Percentiles rank a stretch among this genome's conserved stretches.
Conservation (phyloP, 2,888 invertebrate species). For the Baronia brevicornis region DNA sequence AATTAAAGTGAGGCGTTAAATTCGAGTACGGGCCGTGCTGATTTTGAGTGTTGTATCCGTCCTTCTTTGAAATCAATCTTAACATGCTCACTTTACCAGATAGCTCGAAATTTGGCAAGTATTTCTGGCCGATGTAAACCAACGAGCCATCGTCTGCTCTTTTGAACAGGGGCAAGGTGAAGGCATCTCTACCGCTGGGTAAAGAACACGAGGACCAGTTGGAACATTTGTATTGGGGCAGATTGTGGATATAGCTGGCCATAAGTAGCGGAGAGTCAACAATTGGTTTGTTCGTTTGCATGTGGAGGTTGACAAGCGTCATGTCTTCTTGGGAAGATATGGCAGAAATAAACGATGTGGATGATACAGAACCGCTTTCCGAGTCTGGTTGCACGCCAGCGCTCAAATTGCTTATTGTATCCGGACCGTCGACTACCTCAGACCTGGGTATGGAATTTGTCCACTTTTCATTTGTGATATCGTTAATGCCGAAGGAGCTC, state of each 20-base stretch:
- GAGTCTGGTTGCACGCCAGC: conserved; percentile 77
- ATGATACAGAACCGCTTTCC: conserved; percentile 87
- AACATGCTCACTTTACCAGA: conserved; percentile 51
- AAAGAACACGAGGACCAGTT: conserved; percentile 87
- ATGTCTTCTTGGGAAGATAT: conserved; percentile 95
- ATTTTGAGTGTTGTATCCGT: conserved; percentile 48
- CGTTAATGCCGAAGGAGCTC: conserved; percentile 73
- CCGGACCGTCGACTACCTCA: conserved; percentile 48
- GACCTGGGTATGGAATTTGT: conserved; percentile 51
- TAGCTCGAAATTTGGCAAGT: conserved; percentile 57
- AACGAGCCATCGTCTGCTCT: conserved; percentile 84
- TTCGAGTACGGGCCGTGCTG: conserved; percentile 60
- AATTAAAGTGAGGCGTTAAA: conserved; percentile 60
- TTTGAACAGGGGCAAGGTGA: conserved; percentile 87
- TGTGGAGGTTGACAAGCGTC: conserved; percentile 93
- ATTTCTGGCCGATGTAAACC: conserved; percentile 81
- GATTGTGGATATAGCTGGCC: conserved; percentile 94
- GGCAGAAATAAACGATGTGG: conserved; percentile 91
- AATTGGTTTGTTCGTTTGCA: conserved; percentile 94
- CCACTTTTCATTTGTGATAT: conserved; percentile 59
- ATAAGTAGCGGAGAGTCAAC: conserved; percentile 94
- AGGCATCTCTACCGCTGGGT: conserved; percentile 83
- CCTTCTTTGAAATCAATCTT: conserved; percentile 65
- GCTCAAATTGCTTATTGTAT: conserved; percentile 59
- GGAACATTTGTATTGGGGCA: conserved; percentile 86